These are phyloP conservation scores for Takifugu ocellatus DNA, from an alignment of 2,797 vertebrate genomes.

Conservation along the genomic window DNA sequence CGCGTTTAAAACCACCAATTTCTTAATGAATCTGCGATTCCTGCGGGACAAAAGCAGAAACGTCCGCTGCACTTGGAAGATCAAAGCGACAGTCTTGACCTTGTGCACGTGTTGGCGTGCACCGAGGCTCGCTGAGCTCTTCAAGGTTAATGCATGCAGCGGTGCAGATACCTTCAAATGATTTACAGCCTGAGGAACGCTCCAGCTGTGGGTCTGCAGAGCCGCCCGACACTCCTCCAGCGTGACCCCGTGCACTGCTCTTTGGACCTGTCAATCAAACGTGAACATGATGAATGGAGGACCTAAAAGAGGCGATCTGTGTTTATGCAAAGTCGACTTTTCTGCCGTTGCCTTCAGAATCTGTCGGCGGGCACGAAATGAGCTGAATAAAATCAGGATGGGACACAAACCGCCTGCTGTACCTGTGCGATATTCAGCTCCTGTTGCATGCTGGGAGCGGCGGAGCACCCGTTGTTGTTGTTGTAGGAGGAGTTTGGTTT, in stretches of 20 bases:
- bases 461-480: slow-evolving; percentile 79
- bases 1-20: background rate
- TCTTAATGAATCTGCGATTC: no score
- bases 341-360: background rate
- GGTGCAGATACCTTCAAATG: slow-evolving; percentile 84
- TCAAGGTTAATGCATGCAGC: background rate
- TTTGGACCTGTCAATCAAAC: slow-evolving; percentile 81
- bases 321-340: no score
- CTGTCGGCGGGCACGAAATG: background rate
- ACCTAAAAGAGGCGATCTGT: no score
- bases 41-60: no score
- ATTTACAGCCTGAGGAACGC: slow-evolving; percentile 80
- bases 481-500: slow-evolving; percentile 88
- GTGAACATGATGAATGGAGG: no score
- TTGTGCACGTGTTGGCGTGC: background rate
- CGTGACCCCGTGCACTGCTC: slow-evolving; percentile 91
- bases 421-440: slow-evolving; percentile 60
- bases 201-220: slow-evolving; percentile 87
- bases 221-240: slow-evolving; percentile 89
- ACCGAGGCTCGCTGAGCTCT: background rate
- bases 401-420: background rate
- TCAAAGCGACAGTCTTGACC: background rate
- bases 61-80: background rate
- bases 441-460: slow-evolving; percentile 71
- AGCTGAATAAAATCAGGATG: background rate